Conservation (phyloP, 2,797 vertebrate genomes). For the Microctenopoma lineatum region DNA sequence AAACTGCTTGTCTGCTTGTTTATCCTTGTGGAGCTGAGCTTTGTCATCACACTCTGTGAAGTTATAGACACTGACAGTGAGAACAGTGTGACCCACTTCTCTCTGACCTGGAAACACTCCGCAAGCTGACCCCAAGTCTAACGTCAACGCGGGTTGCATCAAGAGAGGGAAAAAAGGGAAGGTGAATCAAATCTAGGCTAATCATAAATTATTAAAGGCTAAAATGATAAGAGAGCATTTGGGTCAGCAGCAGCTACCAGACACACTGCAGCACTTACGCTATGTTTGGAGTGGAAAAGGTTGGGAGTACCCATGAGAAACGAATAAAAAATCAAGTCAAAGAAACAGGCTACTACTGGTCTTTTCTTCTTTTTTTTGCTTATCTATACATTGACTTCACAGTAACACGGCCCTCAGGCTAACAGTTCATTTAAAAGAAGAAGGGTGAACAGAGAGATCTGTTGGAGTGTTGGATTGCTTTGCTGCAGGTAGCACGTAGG, state of each 20-base stretch:
- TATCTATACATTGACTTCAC: conserved; percentile 26
- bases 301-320: conserved; percentile 11
- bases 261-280: conserved; percentile 34
- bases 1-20: conserved; percentile 52
- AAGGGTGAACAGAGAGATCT: conserved; percentile 39
- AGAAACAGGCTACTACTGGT: conserved; percentile 17
- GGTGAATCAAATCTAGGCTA: conserved; percentile 58
- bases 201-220: conserved; percentile 70
- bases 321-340: conserved; percentile 17
- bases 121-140: conserved; percentile 65
- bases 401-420: not conserved
- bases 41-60: conserved; percentile 74
- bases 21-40: conserved; percentile 65
- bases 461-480: conserved; percentile 28
- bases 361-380: conserved; percentile 12
- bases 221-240: conserved; percentile 54
- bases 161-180: conserved; percentile 28
- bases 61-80: conserved; percentile 77
- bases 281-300: conserved; percentile 25
- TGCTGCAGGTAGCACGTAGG: not conserved
- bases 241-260: conserved; percentile 36
- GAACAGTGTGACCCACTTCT: conserved; percentile 84
- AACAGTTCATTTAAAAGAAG: conserved; percentile 7
- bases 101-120: conserved; percentile 80
- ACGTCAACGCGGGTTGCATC: conserved; percentile 52